These are phyloP conservation scores for Lapara coniferarum DNA, from an alignment of 2,888 invertebrate species.

Conservation along the genomic window DNA sequence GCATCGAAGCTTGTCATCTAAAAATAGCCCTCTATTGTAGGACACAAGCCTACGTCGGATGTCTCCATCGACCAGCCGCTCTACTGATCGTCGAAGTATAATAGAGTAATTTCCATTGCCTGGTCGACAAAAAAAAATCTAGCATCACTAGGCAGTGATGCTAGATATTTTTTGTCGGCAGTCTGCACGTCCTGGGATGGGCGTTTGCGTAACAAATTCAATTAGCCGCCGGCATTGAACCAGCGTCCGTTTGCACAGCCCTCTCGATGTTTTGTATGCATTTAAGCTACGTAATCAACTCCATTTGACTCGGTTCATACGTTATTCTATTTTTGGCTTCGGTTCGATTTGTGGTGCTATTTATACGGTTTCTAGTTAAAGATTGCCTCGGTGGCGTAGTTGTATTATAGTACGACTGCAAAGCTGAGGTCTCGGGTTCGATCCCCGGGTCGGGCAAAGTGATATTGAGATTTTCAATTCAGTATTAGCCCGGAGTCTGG, in stretches of 20 bases:
- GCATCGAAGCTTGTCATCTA: no score
- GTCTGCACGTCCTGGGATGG: background rate
- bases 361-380: background rate
- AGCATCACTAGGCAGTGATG: background rate
- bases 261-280: conserved; percentile 1
- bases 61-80: background rate
- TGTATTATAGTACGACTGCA: no score
- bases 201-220: conserved; percentile 15
- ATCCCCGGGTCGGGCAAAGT: no score
- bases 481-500: no score
- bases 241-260: background rate
- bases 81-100: background rate
- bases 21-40: no score
- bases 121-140: no score
- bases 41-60: no score
- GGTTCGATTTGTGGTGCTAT: background rate
- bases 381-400: no score
- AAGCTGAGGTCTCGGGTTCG: no score
- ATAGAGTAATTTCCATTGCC: conserved; percentile 9
- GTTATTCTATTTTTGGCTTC: background rate
- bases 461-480: no score
- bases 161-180: conserved; percentile 4
- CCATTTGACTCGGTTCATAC: background rate
- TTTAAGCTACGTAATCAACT: background rate
- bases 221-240: background rate